A percentile compares a stretch with the other conserved stretches of the same genome.
Conservation (phyloP, 1,140 invertebrate genomes). For the Drosophila rufa region DNA sequence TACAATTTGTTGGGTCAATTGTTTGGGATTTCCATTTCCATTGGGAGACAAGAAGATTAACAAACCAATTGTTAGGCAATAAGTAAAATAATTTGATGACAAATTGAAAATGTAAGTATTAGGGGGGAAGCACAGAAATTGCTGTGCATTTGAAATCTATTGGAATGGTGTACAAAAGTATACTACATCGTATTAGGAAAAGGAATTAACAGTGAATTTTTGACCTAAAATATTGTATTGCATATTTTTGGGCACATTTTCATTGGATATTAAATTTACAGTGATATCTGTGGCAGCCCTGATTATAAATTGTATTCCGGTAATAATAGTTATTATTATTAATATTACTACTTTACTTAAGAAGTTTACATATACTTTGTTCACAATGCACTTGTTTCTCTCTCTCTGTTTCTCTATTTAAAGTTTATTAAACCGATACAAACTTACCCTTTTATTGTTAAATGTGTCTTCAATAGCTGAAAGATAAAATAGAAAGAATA, state of each 20-base stretch:
- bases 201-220: too few species aligned
- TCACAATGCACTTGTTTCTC: constrained; percentile 58
- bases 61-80: constrained; percentile 45
- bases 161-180: background rate
- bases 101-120: constrained; percentile 1
- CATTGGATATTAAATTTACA: too few species aligned
- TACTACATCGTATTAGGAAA: background rate
- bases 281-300: too few species aligned
- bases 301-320: too few species aligned
- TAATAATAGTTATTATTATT: too few species aligned
- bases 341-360: background rate
- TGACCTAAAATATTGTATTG: background rate
- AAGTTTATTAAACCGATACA: background rate
- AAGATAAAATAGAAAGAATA: constrained; percentile 2
- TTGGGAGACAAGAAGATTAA: constrained; percentile 31
- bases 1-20: constrained; percentile 41
- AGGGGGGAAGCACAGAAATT: background rate
- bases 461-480: background rate
- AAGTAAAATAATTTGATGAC: constrained; percentile 40
- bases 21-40: constrained; percentile 9
- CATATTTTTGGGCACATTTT: too few species aligned
- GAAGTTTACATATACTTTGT: too few species aligned
- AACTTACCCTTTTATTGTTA: constrained; percentile 41
- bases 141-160: background rate
- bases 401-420: background rate